These are phyloP conservation scores for Psix sp. DNA, from an alignment of 1,140 invertebrate species.

Conservation along the genomic window DNA sequence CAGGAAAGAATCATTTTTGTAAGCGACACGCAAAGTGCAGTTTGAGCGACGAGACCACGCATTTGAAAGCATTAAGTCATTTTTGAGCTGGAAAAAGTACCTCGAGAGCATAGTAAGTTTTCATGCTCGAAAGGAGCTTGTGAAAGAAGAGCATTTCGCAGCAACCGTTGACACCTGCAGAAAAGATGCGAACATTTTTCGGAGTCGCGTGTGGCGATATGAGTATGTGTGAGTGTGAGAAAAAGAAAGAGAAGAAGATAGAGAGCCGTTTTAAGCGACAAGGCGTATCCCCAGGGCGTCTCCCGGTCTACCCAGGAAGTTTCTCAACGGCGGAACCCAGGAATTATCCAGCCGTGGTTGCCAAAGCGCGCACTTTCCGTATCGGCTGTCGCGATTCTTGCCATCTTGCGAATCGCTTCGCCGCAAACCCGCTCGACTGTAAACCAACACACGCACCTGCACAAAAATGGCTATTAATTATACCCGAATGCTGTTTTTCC, in stretches of 20 bases:
- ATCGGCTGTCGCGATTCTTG: slow-evolving; percentile 21
- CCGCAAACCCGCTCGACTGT: slow-evolving; percentile 11
- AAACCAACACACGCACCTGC: slow-evolving; percentile 18
- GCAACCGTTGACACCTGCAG: slow-evolving; percentile 47
- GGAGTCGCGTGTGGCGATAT: slow-evolving; percentile 2
- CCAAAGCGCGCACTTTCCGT: slow-evolving; percentile 31
- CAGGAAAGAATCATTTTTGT: slow-evolving; percentile 11
- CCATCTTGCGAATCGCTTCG: slow-evolving; percentile 21
- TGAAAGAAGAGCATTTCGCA: slow-evolving; percentile 35
- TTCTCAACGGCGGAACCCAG: slow-evolving; percentile 34
- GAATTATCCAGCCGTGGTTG: slow-evolving; percentile 45
- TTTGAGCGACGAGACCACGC: slow-evolving; percentile 2
- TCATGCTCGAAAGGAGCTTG: slow-evolving; percentile 35
- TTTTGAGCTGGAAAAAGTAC: slow-evolving; percentile 30
- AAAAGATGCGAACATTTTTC: slow-evolving; percentile 33
- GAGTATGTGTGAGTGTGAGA: slow-evolving; percentile 8
- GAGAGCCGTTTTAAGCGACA: slow-evolving; percentile 22
- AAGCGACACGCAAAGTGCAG: slow-evolving; percentile 23
- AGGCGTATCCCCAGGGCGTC: slow-evolving; percentile 54
- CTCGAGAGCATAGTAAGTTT: slow-evolving; percentile 29
- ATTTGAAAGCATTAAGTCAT: slow-evolving; percentile 52
- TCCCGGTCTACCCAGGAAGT: slow-evolving; percentile 51
- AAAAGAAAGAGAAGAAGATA: too few species aligned
- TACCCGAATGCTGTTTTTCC: too few species aligned
- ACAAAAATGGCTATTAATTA: slow-evolving; percentile 29